phyloP scores from a whole-genome alignment of 2,797 vertebrate species.

The Ptychadena robeensis region DNA sequence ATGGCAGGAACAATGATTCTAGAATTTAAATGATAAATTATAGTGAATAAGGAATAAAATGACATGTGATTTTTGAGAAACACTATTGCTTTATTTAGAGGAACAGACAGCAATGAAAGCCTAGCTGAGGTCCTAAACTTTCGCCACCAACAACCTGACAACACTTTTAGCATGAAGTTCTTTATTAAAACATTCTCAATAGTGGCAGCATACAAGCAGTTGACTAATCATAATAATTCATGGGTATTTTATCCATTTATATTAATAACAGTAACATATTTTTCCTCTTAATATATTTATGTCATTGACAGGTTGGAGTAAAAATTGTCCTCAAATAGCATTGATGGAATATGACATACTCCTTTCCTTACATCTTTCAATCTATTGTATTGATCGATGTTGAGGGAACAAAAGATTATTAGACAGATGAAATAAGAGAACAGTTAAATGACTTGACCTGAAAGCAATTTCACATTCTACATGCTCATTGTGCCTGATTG shows the following conservation, averaged over 20 bases:
- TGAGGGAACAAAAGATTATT: background rate
- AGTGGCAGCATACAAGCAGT: too few relatives aligned
- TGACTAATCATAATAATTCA: background rate
- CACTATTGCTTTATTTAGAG: too few relatives aligned
- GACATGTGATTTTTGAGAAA: too few relatives aligned
- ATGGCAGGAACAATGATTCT: too few relatives aligned
- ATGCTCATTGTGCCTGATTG: background rate
- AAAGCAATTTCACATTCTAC: slow-evolving; percentile 9
- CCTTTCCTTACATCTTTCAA: background rate
- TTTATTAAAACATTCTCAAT: too few relatives aligned
- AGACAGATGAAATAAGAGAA: background rate
- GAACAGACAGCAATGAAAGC: too few relatives aligned
- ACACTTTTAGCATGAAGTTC: too few relatives aligned
- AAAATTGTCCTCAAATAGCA: background rate
- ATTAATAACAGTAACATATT: background rate
- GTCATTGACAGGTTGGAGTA: background rate
- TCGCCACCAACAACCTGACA: too few relatives aligned
- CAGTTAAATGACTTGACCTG: background rate
- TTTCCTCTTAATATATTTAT: background rate
- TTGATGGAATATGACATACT: background rate
- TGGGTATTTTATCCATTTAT: too few relatives aligned
- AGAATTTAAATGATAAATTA: too few relatives aligned
- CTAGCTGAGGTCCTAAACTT: too few relatives aligned
- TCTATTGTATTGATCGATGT: background rate
- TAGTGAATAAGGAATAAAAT: too few relatives aligned